Evolutionary conservation across 2,888 invertebrate species (phyloP), one percentile per base, ranked within the genome.

Genomic region (Steinernema carpocapsae): DNA sequence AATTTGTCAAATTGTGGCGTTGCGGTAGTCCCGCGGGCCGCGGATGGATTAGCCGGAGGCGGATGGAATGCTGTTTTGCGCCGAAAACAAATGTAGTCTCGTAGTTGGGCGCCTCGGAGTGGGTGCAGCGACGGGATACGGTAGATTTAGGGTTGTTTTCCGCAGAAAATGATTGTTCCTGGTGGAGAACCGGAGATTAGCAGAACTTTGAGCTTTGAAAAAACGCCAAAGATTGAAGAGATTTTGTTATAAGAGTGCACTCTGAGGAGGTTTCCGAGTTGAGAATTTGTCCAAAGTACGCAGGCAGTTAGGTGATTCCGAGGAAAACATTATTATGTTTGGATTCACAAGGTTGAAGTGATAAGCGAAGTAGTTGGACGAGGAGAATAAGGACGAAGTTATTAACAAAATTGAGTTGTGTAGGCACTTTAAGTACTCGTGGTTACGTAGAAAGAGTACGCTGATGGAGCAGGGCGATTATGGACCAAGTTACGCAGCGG

Each of bases 1-100:
- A 64, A 64, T 64, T 64, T 64, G 64, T 64, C 64, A 48, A 48
- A 48, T 56, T 56, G 24, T 26, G 56, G 56, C 56, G 56, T 19
- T 22, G 56, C 56, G 48, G 48, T 48, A 14, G 48, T 48, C 48
- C 48, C n/a, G 48, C 48, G 48, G 48, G 19, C 19, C 48, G 37
- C 37, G 19, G 19, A 48, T 48, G 48, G 48, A 48, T 48, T 48
- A 48, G 48, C 19, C 19, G 48, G 48, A 19, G 19, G 56, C 22
- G 22, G 56, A 56, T 56, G 24, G 56, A 14, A 24, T 26, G 56
- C 56, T 24, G 56, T 56, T 19, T 56, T 56, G 56, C 48, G 48
- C 48, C 48, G 48, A 48, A 48, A 48, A 64, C 32, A 64, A 64
- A 64, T 64, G 64, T 17, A 64, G 26, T 64, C 64, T 6, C 29